Evolutionary conservation across 2,113 vertebrate genomes (phyloP).

Genomic region (Hippotragus niger): DNA sequence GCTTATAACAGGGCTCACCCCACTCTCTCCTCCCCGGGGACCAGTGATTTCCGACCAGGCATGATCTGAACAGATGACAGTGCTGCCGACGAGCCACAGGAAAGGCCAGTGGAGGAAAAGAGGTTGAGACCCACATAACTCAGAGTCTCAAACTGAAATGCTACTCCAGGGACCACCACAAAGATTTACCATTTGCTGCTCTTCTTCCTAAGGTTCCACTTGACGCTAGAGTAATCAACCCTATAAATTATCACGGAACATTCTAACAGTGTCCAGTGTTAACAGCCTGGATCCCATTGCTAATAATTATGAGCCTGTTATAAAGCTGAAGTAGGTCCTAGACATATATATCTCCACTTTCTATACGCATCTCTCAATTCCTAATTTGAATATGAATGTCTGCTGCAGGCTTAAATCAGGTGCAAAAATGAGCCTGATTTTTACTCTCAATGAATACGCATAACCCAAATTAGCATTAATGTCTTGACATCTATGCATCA

Average conservation of each 20-base stretch:
- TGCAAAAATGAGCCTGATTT: conserved; percentile 6
- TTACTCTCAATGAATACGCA: conserved; percentile 19
- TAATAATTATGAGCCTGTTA: conserved; percentile 24
- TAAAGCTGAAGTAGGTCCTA: not conserved
- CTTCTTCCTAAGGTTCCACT: not conserved
- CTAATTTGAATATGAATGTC: conserved; percentile 8
- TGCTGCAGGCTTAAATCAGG: conserved; percentile 35
- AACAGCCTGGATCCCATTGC: not conserved
- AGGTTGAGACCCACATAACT: conserved; percentile 49
- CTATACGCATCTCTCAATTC: conserved; percentile 31
- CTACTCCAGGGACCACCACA: conserved; percentile 33
- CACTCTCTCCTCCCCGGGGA: not conserved
- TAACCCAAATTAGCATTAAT: conserved; percentile 34
- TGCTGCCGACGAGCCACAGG: not conserved
- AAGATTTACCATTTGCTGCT: conserved; percentile 33
- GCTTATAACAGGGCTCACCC: conserved; percentile 56
- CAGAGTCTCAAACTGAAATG: conserved; percentile 50
- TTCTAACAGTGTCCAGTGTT: conserved; percentile 18
- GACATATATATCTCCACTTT: not conserved
- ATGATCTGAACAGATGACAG: conserved; percentile 47
- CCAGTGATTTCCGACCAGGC: conserved; percentile 57
- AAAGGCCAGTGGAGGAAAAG: not conserved
- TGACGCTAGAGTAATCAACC: conserved; percentile 41
- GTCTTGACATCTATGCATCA: not conserved
- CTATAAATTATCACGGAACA: conserved; percentile 28